Percentiles rank a stretch among this genome's conserved stretches.
Evolutionary conservation across 2,888 invertebrate genomes (phyloP).

Genomic region (Thysanoteuthis rhombus): DNA sequence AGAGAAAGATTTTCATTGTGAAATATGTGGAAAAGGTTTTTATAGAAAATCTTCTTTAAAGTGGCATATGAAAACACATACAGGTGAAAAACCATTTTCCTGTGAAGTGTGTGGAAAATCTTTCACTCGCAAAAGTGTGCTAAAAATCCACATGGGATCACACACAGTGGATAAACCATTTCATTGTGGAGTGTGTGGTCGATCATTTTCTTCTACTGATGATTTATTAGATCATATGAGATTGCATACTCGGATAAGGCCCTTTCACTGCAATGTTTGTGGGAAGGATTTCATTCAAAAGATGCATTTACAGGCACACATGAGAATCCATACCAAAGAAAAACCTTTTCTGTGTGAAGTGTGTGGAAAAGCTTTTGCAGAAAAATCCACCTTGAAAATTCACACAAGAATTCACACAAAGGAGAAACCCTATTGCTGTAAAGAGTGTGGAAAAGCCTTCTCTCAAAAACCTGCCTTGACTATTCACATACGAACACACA

Average conservation of each 20-base stretch:
- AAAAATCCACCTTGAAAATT: neutral
- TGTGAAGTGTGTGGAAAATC: neutral
- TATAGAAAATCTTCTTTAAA: neutral
- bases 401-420: neutral
- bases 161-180: neutral
- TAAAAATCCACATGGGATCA: neutral
- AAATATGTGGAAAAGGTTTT: neutral
- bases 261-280: neutral
- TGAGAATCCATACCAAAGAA: neutral
- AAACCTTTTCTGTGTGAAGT: neutral
- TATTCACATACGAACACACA: conserved; percentile 14
- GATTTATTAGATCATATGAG: neutral
- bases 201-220: neutral
- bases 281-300: neutral
- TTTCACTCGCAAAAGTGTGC: neutral
- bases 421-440: neutral
- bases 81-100: neutral
- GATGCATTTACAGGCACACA: neutral
- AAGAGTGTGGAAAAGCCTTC: neutral
- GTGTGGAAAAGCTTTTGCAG: neutral
- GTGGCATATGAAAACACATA: neutral
- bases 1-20: neutral
- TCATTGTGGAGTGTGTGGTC: neutral
- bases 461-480: neutral
- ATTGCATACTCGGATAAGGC: neutral